A percentile compares a stretch with the other conserved stretches of the same genome.
Conservation (phyloP, 2,888 invertebrate species). For the Alloplasta piceator region DNA sequence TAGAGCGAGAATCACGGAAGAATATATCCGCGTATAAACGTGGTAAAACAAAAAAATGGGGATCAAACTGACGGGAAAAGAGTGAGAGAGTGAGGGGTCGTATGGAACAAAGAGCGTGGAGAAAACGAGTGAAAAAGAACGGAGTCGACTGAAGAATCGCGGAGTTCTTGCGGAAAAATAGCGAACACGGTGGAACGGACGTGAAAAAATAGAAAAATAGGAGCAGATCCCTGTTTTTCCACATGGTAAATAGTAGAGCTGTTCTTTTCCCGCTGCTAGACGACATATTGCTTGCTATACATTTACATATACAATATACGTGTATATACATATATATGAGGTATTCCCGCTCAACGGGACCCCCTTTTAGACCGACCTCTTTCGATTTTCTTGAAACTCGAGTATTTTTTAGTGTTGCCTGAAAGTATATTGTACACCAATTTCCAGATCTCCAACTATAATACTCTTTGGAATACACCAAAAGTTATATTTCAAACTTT, state of each 20-base stretch:
- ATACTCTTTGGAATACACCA: no score
- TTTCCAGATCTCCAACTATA: no score
- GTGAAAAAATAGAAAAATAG: constrained; percentile 15
- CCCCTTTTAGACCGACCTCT: no score
- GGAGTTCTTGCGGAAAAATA: constrained; percentile 57
- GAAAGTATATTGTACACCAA: no score
- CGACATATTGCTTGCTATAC: constrained; percentile 50
- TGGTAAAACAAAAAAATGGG: constrained; percentile 30
- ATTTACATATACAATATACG: constrained; percentile 13
- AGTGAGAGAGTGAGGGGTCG: not conserved
- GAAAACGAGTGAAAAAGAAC: constrained; percentile 53
- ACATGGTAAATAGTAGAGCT: constrained; percentile 53
- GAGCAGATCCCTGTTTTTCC: constrained; percentile 39
- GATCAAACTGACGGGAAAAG: constrained; percentile 25
- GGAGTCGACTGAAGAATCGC: constrained; percentile 50
- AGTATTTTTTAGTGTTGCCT: no score
- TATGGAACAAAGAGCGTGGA: constrained; percentile 11
- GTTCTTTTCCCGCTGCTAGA: constrained; percentile 32
- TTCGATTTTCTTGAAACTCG: no score
- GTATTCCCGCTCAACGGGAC: no score
- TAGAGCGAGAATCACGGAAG: constrained; percentile 15
- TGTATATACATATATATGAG: no score
- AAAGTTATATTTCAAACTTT: no score
- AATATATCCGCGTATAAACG: not conserved
- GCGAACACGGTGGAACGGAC: constrained; percentile 51